Evolutionary conservation across 2,888 invertebrate genomes (phyloP).

Genomic region (Corbicula japonica): DNA sequence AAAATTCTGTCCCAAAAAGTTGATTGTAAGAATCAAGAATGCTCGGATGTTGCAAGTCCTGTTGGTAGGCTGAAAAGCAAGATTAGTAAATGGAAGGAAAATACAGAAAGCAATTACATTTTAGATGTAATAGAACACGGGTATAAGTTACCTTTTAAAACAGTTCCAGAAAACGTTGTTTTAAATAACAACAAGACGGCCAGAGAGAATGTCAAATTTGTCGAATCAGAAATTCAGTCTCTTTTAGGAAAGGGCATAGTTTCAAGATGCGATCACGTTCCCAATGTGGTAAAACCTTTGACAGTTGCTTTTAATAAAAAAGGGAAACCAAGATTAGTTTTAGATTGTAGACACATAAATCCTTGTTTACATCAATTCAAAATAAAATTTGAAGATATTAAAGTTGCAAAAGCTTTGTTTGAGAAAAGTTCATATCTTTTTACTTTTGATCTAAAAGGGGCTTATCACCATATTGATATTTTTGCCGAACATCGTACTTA

Average conservation of each 20-base stretch:
- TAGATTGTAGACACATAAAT: constrained; percentile 58
- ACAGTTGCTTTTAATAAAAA: constrained; percentile 52
- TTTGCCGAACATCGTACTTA: constrained; percentile 18
- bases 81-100: constrained; percentile 19
- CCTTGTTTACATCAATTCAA: constrained; percentile 36
- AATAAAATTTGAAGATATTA: constrained; percentile 45
- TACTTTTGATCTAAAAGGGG: constrained; percentile 37
- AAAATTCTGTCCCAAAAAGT: background rate
- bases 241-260: constrained; percentile 48
- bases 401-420: constrained; percentile 24
- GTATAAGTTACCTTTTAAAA: constrained; percentile 48
- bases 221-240: constrained; percentile 31
- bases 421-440: constrained; percentile 23
- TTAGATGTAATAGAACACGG: constrained; percentile 32
- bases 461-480: constrained; percentile 47
- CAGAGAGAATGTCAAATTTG: constrained; percentile 47
- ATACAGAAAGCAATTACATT: constrained; percentile 34
- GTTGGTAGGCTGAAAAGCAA: constrained; percentile 17
- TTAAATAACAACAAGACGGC: constrained; percentile 54
- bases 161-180: constrained; percentile 3
- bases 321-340: constrained; percentile 46
- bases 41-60: background rate
- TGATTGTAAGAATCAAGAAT: background rate
- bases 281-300: constrained; percentile 47
- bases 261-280: constrained; percentile 15